These are phyloP conservation scores for Procavia capensis DNA, from an alignment of 2,113 vertebrate species.

Conservation along the genomic window DNA sequence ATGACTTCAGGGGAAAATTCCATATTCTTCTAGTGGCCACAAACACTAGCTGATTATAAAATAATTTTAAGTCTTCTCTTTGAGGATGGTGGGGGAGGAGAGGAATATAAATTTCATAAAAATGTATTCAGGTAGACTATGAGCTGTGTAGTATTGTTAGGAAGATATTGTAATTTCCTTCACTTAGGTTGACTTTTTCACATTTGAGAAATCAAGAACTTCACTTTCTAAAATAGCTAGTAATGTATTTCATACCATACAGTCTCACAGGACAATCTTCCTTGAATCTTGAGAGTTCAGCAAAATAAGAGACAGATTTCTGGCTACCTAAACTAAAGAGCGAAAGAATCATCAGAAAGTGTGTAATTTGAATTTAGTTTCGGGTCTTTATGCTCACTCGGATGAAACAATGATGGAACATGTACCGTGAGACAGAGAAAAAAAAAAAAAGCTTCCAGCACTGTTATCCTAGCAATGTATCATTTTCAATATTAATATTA, in stretches of 20 bases:
- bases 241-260: not conserved
- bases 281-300: not conserved
- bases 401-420: not conserved
- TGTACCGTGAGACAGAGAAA: not conserved
- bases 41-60: constrained; percentile 8
- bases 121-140: not conserved
- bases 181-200: not conserved
- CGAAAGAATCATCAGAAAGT: not conserved
- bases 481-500: constrained; percentile 1
- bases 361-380: not conserved
- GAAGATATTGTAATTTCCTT: not conserved
- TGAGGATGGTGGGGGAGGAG: not conserved
- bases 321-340: not conserved
- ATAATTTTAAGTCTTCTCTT: constrained; percentile 20
- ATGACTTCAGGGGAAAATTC: not conserved
- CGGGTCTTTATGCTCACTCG: not conserved
- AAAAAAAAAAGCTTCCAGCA: not conserved
- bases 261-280: not conserved
- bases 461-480: not conserved
- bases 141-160: not conserved
- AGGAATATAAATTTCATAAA: not conserved
- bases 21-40: not conserved
- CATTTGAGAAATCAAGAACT: not conserved
- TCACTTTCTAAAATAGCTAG: not conserved
- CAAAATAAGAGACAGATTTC: not conserved